Conservation (phyloP, 1,140 invertebrate species). For the Sesamia nonagrioides region DNA sequence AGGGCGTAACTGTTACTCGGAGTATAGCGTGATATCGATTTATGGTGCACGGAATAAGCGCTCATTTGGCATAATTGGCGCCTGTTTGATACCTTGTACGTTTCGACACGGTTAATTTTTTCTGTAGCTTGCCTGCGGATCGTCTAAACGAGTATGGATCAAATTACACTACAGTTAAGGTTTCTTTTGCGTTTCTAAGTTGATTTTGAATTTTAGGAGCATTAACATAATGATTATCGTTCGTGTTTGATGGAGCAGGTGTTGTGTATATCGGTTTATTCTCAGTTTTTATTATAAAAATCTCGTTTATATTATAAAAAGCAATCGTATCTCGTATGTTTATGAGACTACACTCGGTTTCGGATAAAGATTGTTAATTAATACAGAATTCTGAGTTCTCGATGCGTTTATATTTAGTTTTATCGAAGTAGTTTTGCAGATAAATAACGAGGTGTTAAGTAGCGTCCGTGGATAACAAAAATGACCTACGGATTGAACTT, state of each 20-base stretch:
- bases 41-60: conserved; percentile 80
- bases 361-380: conserved; percentile 65
- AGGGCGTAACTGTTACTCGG: conserved; percentile 78
- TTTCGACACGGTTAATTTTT: conserved; percentile 75
- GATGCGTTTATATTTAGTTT: conserved; percentile 8
- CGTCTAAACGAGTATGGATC: conserved; percentile 66
- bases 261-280: conserved; percentile 84
- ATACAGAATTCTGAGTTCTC: conserved; percentile 56
- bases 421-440: not conserved
- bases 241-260: conserved; percentile 84
- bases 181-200: conserved; percentile 66
- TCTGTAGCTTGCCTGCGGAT: conserved; percentile 59
- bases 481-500: not conserved
- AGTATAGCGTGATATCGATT: conserved; percentile 79
- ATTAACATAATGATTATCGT: conserved; percentile 84
- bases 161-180: conserved; percentile 63
- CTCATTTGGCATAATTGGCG: conserved; percentile 84
- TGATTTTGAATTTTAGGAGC: conserved; percentile 70
- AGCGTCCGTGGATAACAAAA: conserved; percentile 14
- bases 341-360: conserved; percentile 71
- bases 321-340: conserved; percentile 67
- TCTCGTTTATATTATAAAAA: conserved; percentile 80
- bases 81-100: conserved; percentile 72
- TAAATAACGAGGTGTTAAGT: conserved; percentile 1
- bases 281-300: conserved; percentile 84